Evolutionary conservation across 2,797 vertebrate genomes (phyloP).

Genomic region (Spinibarbus caldwelli): DNA sequence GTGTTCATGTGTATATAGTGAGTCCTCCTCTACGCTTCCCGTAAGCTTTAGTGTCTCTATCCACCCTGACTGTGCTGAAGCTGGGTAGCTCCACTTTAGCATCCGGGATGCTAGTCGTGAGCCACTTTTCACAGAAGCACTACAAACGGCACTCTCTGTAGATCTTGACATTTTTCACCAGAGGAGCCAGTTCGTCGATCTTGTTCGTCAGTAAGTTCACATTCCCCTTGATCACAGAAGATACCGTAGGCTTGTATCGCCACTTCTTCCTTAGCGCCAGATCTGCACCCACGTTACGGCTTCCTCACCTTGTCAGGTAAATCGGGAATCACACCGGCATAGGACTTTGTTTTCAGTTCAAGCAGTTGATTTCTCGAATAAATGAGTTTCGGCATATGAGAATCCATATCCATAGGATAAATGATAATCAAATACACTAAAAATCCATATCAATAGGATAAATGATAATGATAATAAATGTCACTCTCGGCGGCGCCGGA

Average conservation of each 20-base stretch:
- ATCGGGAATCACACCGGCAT: neutral
- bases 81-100: neutral
- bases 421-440: too few species aligned
- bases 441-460: neutral
- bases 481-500: too few species aligned
- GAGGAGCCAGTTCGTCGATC: neutral
- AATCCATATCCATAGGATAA: too few species aligned
- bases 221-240: neutral
- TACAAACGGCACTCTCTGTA: neutral
- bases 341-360: too few species aligned
- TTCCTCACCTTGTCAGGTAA: neutral
- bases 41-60: neutral
- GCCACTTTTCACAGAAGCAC: constrained; percentile 14
- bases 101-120: neutral
- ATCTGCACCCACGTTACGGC: neutral
- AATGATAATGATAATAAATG: too few species aligned
- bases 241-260: neutral
- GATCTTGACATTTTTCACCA: neutral
- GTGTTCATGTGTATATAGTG: neutral
- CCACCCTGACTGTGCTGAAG: neutral
- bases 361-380: neutral
- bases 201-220: neutral
- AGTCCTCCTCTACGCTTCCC: neutral
- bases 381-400: neutral
- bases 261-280: neutral